A percentile compares a stretch with the other conserved stretches of the same genome.
Evolutionary conservation across 2,113 vertebrate species (phyloP).

Genomic region (Tragelaphus strepsiceros): DNA sequence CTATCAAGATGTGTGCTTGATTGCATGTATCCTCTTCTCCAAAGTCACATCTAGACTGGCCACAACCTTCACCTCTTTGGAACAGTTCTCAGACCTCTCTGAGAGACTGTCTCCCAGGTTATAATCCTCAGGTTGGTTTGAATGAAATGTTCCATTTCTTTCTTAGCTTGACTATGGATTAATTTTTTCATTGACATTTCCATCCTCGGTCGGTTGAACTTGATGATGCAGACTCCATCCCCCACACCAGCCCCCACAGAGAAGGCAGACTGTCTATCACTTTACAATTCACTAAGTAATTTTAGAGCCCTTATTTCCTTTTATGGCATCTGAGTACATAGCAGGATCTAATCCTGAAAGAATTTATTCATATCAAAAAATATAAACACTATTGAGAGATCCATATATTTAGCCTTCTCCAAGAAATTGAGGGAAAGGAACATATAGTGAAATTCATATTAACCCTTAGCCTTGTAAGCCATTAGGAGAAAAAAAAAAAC

Average conservation of each 20-base stretch:
- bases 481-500: not conserved
- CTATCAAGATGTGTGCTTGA: not conserved
- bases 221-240: not conserved
- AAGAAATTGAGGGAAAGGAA: conserved; percentile 2
- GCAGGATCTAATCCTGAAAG: not conserved
- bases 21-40: not conserved
- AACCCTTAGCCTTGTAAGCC: not conserved
- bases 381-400: not conserved
- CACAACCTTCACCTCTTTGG: not conserved
- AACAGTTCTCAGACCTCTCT: not conserved
- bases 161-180: not conserved
- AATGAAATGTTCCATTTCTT: not conserved
- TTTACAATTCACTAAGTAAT: not conserved
- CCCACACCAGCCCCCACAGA: not conserved
- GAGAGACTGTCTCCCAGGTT: not conserved
- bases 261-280: not conserved
- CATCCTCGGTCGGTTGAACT: not conserved
- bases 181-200: not conserved
- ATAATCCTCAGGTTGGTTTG: not conserved
- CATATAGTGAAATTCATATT: not conserved
- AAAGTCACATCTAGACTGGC: not conserved
- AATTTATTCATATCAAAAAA: not conserved
- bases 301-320: not conserved
- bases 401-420: not conserved
- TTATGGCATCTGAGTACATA: not conserved